These are phyloP conservation scores for Zaprionus ornatus DNA, from an alignment of 1,140 invertebrate species.

Conservation along the genomic window DNA sequence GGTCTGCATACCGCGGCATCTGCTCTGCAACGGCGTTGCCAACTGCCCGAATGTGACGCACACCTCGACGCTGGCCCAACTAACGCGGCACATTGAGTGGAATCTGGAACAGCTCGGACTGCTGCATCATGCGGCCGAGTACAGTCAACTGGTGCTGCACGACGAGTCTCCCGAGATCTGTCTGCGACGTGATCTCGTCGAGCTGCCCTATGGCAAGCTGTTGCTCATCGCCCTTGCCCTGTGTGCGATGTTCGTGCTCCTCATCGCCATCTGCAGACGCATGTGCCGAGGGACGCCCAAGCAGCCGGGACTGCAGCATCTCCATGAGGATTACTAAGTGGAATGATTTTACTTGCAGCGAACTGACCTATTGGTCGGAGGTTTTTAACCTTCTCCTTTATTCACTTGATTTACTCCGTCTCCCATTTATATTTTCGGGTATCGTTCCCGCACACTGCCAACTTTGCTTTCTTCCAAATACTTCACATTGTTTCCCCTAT, in stretches of 20 bases:
- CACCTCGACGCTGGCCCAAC: constrained; percentile 84
- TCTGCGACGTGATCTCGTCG: constrained; percentile 69
- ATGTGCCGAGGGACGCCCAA: constrained; percentile 78
- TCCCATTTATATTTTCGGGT: no score
- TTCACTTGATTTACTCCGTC: no score
- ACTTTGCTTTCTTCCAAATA: not conserved
- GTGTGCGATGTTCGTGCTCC: constrained; percentile 81
- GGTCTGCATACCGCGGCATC: constrained; percentile 90
- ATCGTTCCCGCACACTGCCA: not conserved
- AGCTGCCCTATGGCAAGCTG: constrained; percentile 85
- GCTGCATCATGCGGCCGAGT: constrained; percentile 84
- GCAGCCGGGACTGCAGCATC: constrained; percentile 58
- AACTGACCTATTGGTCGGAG: not conserved
- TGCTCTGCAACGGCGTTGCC: constrained; percentile 93
- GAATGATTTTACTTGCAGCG: not conserved
- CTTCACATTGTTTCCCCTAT: not conserved
- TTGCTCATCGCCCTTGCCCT: constrained; percentile 85
- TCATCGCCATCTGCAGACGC: constrained; percentile 83
- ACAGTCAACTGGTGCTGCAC: constrained; percentile 84
- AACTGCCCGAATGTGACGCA: constrained; percentile 88
- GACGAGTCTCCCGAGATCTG: constrained; percentile 89
- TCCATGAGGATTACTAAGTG: constrained; percentile 67
- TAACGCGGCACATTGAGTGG: constrained; percentile 85
- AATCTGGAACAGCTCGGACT: constrained; percentile 86
- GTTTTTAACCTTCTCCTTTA: not conserved